Percentiles rank a stretch among this genome's conserved stretches.
Conservation (phyloP, 2,113 vertebrate species). For the Heterotis niloticus region DNA sequence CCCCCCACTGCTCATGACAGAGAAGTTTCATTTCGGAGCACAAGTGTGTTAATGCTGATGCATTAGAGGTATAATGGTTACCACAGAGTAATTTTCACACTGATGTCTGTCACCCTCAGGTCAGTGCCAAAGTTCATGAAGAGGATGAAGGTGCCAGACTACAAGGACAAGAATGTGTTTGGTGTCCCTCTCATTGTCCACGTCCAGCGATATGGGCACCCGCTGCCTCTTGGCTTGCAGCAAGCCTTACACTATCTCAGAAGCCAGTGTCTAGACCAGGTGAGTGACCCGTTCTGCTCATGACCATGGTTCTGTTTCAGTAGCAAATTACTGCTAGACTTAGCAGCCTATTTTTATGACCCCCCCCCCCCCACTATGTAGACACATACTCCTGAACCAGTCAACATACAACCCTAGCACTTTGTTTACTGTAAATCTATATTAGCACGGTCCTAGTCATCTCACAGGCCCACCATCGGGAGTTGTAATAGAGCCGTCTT, state of each 20-base stretch:
- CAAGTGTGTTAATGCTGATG: too few species aligned
- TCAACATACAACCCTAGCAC: too few species aligned
- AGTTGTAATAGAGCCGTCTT: too few species aligned
- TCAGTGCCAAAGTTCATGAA: slow-evolving; percentile 82
- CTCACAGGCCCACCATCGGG: too few species aligned
- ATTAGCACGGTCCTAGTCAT: too few species aligned
- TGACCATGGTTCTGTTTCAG: neutral
- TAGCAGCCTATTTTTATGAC: too few species aligned
- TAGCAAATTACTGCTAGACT: too few species aligned
- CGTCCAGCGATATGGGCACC: slow-evolving; percentile 82
- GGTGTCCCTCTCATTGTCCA: slow-evolving; percentile 84
- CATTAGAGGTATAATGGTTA: slow-evolving; percentile 6
- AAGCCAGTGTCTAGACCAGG: slow-evolving; percentile 90
- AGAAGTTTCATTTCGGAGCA: too few species aligned
- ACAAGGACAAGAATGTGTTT: slow-evolving; percentile 75
- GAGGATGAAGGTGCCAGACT: slow-evolving; percentile 77
- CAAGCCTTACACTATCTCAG: slow-evolving; percentile 82
- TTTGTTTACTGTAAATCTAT: too few species aligned
- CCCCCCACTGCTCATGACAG: too few species aligned
- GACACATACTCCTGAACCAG: too few species aligned
- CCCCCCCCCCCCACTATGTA: too few species aligned
- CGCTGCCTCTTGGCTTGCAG: slow-evolving; percentile 87
- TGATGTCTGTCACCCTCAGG: slow-evolving; percentile 51
- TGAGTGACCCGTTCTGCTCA: slow-evolving; percentile 41
- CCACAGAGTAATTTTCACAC: neutral